A percentile compares a stretch with the other conserved stretches of the same genome.
Evolutionary conservation across 2,888 invertebrate species (phyloP).

Genomic region (Myathropa florea): DNA sequence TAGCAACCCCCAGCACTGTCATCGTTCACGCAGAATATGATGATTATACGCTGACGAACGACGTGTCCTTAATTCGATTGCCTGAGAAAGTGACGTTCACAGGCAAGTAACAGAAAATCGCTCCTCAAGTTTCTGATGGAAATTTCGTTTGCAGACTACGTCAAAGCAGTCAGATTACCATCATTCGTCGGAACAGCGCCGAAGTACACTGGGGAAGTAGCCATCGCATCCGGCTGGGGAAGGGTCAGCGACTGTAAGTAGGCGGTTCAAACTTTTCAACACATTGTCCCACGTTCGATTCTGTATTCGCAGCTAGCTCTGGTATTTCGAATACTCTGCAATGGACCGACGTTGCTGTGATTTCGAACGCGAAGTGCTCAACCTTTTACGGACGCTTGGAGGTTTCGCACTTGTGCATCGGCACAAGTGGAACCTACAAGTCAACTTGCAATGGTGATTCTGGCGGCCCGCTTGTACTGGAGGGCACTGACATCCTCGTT

Average conservation of each 20-base stretch:
- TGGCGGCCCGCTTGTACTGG: conserved; percentile 78
- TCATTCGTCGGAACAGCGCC: conserved; percentile 72
- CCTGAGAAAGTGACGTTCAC: neutral
- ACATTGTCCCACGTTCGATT: neutral
- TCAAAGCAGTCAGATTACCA: conserved; percentile 79
- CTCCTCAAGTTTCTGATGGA: neutral
- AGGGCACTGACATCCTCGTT: conserved; percentile 73
- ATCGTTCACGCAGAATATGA: neutral
- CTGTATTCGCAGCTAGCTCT: conserved; percentile 72
- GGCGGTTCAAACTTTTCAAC: neutral
- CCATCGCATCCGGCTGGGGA: conserved; percentile 82
- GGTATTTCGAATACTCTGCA: conserved; percentile 79
- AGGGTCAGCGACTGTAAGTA: conserved; percentile 74
- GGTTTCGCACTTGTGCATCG: conserved; percentile 80
- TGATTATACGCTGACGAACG: neutral
- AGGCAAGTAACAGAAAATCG: no score
- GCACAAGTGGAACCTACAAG: conserved; percentile 73
- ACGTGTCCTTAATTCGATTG: neutral
- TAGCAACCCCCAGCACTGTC: neutral
- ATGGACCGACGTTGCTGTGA: conserved; percentile 78
- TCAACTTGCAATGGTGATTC: conserved; percentile 81
- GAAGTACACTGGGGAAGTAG: conserved; percentile 77
- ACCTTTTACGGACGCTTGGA: conserved; percentile 79
- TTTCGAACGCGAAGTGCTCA: conserved; percentile 79
- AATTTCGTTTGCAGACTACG: conserved; percentile 75